A percentile compares a stretch with the other conserved stretches of the same genome.
phyloP scores from a whole-genome alignment of 1,140 invertebrate species.

The Drosophila arizonae region DNA sequence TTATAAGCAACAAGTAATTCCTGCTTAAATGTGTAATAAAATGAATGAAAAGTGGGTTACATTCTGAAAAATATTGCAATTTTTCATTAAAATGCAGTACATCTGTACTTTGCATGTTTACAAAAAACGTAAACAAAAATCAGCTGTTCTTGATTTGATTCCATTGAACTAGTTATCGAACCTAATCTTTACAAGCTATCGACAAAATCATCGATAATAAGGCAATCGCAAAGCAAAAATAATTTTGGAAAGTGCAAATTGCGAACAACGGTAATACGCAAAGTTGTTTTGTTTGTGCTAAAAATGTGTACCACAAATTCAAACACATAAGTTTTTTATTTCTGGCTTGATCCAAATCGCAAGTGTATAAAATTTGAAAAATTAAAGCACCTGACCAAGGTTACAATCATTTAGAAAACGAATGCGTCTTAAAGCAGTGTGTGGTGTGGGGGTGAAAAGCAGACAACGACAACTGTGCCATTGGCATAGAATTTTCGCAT shows the following conservation, averaged over 20 bases:
- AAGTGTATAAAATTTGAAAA: slow-evolving; percentile 16
- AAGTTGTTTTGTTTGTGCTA: slow-evolving; percentile 20
- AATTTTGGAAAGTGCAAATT: slow-evolving; percentile 46
- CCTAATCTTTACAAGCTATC: not conserved
- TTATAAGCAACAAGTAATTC: not conserved
- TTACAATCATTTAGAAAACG: slow-evolving; percentile 10
- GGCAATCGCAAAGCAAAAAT: slow-evolving; percentile 34
- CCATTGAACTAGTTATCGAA: slow-evolving; percentile 29
- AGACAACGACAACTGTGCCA: slow-evolving; percentile 55
- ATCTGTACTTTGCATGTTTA: slow-evolving; percentile 6
- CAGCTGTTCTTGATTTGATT: slow-evolving; percentile 20
- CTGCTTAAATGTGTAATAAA: too few species aligned
- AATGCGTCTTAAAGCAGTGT: slow-evolving; percentile 29
- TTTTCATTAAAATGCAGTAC: too few species aligned
- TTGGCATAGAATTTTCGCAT: slow-evolving; percentile 78
- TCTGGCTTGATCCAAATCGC: slow-evolving; percentile 11
- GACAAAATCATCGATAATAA: slow-evolving; percentile 25
- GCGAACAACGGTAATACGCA: slow-evolving; percentile 39
- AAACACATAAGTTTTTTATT: not conserved
- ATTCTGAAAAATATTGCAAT: too few species aligned
- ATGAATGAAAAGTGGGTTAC: too few species aligned
- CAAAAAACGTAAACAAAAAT: slow-evolving; percentile 38
- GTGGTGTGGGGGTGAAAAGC: slow-evolving; percentile 26
- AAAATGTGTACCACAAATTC: slow-evolving; percentile 7
- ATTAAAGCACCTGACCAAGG: slow-evolving; percentile 33